A percentile compares a stretch with the other conserved stretches of the same genome.
Evolutionary conservation across 2,113 vertebrate genomes (phyloP).

Genomic region (Centropus unirufus): DNA sequence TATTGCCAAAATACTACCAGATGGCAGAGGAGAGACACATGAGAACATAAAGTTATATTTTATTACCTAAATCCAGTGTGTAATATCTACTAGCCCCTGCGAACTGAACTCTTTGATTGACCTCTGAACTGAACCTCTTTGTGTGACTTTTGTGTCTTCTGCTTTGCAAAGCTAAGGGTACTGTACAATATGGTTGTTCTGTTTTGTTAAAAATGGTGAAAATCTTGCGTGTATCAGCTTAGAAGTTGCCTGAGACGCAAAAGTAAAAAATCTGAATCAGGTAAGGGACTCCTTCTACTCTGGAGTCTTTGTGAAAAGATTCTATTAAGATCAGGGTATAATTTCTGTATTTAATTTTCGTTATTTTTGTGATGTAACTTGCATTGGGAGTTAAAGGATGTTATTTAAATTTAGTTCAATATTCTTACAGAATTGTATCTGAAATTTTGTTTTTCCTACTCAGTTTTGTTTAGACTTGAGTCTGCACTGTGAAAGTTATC

Average conservation of each 20-base stretch:
- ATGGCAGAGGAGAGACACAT: neutral
- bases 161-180: neutral
- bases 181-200: neutral
- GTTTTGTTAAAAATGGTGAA: neutral
- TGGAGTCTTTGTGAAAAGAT: neutral
- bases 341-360: neutral
- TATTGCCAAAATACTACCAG: neutral
- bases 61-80: neutral
- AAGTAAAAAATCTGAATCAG: neutral
- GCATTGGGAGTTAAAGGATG: neutral
- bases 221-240: neutral
- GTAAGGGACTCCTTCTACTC: neutral
- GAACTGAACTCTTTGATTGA: neutral
- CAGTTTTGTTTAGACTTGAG: neutral
- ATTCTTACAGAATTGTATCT: neutral
- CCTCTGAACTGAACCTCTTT: no score
- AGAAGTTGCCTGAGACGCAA: neutral
- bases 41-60: neutral
- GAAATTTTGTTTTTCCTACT: no score
- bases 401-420: neutral
- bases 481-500: neutral
- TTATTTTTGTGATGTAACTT: neutral
- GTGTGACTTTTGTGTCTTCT: neutral
- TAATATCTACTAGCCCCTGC: neutral
- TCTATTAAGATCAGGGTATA: neutral